Base-by-base conservation (phyloP, 1,140 invertebrate genomes). In the Cecropterus lyciades region DNA sequence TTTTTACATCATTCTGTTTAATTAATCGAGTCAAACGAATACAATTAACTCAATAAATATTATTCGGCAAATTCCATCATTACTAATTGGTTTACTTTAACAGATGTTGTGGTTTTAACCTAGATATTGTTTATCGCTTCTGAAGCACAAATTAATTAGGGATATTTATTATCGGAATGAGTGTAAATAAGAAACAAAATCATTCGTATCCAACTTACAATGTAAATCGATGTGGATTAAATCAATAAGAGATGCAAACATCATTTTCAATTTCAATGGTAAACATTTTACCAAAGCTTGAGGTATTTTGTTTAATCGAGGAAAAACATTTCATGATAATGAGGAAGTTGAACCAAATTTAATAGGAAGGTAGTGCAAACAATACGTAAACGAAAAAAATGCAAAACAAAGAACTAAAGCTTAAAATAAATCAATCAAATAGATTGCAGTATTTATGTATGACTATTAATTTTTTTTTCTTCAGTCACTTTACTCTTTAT, bases 151-250 rank as follows among this genome's bases (percentile, higher is more conserved):
- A 63, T 48, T 63, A 63, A 63, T 63, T 63, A 63, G 17, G 33
- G 48, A 13, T 63, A 63, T 63, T 63, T 63, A 63, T 63, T 63
- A 63, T 43, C 17, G 48, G 37, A 63, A 42, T 27, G 48, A 63
- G 37, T 63, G 60, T 52, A 63, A 63, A 63, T 63, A 52, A 63
- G 60, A 63, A 63, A 63, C 60, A 52, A 63, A 53, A 52, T 52
- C 60, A 43, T 63, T 63, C 20, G 48, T 11, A 52, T 43, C 13
- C 13, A 52, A 63, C 60, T 63, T 52, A 42, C 30, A 63, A 63
- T 63, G 49, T 52, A 63, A 52, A 63, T 63, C 49, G 37, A 51
- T 51, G 20, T 42, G 59, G 33, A 45, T 63, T 63, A 20, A 63
- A 63, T 40, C 46, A 51, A 63, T 51, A 63, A 63, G 27, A 6